A percentile compares a stretch with the other conserved stretches of the same genome.
These are phyloP conservation scores for Pygoscelis adeliae DNA, from an alignment of 2,113 vertebrate genomes.

Conservation along the genomic window DNA sequence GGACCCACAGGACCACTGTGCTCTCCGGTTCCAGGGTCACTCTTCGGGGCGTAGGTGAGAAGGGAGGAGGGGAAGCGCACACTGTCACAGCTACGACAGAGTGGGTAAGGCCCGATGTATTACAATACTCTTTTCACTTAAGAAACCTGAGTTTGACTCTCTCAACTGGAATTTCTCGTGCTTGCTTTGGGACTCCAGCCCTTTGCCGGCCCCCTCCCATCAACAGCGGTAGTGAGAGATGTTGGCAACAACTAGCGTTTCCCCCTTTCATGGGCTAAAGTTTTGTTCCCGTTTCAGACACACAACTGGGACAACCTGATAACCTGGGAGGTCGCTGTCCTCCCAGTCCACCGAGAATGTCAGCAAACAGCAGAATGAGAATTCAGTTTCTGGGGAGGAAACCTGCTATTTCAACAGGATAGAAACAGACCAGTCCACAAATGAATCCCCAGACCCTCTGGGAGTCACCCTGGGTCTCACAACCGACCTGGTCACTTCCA, in stretches of 20 bases:
- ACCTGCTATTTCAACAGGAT: background rate
- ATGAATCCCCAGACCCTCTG: background rate
- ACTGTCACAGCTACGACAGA: background rate
- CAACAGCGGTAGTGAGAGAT: background rate
- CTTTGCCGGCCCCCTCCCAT: background rate
- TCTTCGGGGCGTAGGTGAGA: background rate
- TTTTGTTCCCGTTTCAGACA: background rate
- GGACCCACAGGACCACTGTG: background rate
- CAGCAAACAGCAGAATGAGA: conserved; percentile 25
- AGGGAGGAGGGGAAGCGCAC: background rate
- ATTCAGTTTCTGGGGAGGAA: background rate
- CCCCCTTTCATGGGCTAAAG: background rate
- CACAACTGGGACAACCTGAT: background rate
- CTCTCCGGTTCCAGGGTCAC: background rate
- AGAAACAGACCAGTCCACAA: background rate
- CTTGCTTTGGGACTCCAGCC: conserved; percentile 2
- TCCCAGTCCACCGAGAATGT: background rate
- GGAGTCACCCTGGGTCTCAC: background rate
- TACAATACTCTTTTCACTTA: background rate
- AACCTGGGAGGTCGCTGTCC: background rate
- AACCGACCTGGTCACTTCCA: background rate
- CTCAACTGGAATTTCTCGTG: conserved; percentile 7
- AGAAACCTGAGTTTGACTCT: conserved; percentile 55
- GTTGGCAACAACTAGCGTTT: background rate
- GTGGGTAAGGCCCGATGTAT: background rate